Conservation (phyloP, 2,113 vertebrate genomes). For the Chinchilla lanigera region DNA sequence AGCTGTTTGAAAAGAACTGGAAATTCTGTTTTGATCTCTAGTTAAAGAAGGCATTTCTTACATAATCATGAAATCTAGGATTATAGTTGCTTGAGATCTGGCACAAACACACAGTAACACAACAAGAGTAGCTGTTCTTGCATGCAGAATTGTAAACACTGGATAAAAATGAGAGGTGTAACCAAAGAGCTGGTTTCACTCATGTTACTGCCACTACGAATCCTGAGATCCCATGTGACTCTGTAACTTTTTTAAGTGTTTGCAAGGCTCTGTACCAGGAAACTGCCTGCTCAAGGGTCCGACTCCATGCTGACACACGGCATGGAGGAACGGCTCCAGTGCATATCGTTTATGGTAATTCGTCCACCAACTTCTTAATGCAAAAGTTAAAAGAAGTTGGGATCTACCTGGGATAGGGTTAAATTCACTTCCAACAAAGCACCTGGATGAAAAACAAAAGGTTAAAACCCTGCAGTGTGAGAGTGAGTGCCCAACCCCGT, state of each 20-base stretch:
- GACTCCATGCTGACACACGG: background rate
- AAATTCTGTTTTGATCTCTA: slow-evolving; percentile 30
- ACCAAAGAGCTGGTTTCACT: background rate
- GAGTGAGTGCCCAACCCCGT: background rate
- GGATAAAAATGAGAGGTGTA: background rate
- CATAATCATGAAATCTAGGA: background rate
- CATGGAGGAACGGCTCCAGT: background rate
- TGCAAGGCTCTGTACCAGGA: background rate
- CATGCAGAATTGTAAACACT: background rate
- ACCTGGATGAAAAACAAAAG: slow-evolving; percentile 22
- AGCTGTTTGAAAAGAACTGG: background rate
- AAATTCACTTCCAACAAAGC: slow-evolving; percentile 9
- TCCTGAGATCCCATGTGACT: background rate
- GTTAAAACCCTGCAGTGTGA: background rate
- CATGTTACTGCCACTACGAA: background rate
- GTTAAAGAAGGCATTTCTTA: slow-evolving; percentile 9
- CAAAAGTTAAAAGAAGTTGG: background rate
- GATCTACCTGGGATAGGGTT: background rate
- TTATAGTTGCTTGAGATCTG: background rate
- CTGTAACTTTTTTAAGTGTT: background rate
- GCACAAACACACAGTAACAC: slow-evolving; percentile 43
- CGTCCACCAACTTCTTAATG: background rate
- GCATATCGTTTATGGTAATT: background rate
- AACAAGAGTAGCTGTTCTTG: background rate
- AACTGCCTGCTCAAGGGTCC: background rate